Evolutionary conservation across 1,140 invertebrate genomes (phyloP), one percentile per base, ranked within the genome.

Genomic region (Tetragnatha versicolor): DNA sequence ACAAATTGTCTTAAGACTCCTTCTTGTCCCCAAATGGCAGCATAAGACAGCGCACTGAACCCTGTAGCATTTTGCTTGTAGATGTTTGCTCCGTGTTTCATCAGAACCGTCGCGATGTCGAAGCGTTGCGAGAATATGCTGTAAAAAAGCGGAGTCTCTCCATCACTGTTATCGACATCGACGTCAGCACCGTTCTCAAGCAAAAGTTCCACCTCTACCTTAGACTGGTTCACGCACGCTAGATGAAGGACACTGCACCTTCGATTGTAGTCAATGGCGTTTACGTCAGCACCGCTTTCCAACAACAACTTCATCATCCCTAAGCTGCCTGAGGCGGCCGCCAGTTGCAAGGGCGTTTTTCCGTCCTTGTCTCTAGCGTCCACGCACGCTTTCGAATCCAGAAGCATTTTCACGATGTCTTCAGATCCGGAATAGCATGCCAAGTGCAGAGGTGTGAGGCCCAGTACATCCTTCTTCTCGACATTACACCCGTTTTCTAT

Each of bases 111-210:
- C 3, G 20, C 61, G 17, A 68, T 42, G 39, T 70, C 49, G 10
- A 3, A 33, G 35, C 53, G 6, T 22, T 47, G 12, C 4, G 6
- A 27, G n/a, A 27, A 31, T 14, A 14, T 22, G 5, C 0, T 20
- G 31, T 60, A 39, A 14, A 75, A 31, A 37, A 76, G 37, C 10
- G 58, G 29, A 53, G 60, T 63, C 14, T 2, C 17, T 35, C 60
- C 45, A 33, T 0, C 20, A 14, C 27, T 47, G 14, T 39, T 91
- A 14, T 96, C 88, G 0, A 91, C 90, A 85, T 96, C 96, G 0
- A 96, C 90, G 83, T 93, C 89, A 0, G 92, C 92, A 0, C 91
- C 90, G 49, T 90, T 0, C 3, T 76, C 20, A 2, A 65, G 22
- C 12, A 76, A 53, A 35, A 63, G 22, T 76, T 65, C 37, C 33